phyloP scores from a whole-genome alignment of 2,888 invertebrate genomes.

The Temnothorax ravouxi region DNA sequence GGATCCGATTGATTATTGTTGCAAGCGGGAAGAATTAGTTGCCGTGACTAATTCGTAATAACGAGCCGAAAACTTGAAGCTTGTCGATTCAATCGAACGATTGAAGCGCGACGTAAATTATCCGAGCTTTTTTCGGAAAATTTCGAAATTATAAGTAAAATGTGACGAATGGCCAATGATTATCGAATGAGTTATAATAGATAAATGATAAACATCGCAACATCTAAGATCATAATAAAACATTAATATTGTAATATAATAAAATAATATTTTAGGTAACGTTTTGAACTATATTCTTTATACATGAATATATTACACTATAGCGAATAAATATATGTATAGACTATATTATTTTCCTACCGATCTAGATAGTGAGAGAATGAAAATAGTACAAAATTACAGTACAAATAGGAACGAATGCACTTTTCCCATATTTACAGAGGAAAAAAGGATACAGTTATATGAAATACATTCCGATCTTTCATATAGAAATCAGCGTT shows the following conservation, averaged over 20 bases:
- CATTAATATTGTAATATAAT: not conserved
- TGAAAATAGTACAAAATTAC: not conserved
- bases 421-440: not conserved
- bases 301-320: not conserved
- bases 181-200: not conserved
- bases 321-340: not conserved
- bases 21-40: slow-evolving; percentile 39
- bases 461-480: not conserved
- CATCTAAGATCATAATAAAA: not conserved
- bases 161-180: not conserved
- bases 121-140: not conserved
- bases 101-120: slow-evolving; percentile 20
- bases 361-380: not conserved
- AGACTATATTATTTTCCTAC: not conserved
- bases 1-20: slow-evolving; percentile 21
- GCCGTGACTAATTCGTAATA: slow-evolving; percentile 29
- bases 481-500: not conserved
- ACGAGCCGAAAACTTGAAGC: slow-evolving; percentile 34
- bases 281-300: not conserved
- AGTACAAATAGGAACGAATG: not conserved
- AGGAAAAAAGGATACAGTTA: not conserved
- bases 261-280: not conserved
- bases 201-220: not conserved
- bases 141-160: slow-evolving; percentile 18
- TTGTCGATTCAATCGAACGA: slow-evolving; percentile 28